Evolutionary conservation across 2,113 vertebrate genomes (phyloP).

Genomic region (Baryphthengus martii): DNA sequence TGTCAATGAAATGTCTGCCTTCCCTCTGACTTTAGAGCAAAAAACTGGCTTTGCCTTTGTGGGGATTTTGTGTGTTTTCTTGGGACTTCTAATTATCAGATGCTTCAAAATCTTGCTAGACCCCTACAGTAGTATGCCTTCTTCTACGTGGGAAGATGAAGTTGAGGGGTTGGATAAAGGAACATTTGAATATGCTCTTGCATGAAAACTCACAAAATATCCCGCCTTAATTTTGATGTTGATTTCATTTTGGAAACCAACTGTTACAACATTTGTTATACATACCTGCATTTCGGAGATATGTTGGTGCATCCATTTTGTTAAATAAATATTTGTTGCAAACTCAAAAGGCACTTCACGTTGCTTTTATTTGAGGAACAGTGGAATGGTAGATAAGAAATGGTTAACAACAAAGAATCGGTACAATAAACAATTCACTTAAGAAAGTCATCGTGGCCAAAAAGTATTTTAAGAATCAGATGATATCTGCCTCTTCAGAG

Average conservation of each 20-base stretch:
- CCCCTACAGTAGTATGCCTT: constrained; percentile 97
- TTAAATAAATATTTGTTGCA: constrained; percentile 71
- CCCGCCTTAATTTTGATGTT: constrained; percentile 42
- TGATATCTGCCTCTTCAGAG: neutral
- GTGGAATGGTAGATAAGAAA: neutral
- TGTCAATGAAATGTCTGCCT: constrained; percentile 83
- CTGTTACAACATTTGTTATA: constrained; percentile 25
- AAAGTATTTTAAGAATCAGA: neutral
- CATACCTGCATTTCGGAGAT: constrained; percentile 12
- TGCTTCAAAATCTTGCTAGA: constrained; percentile 96
- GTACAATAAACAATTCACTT: neutral
- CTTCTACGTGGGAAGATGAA: constrained; percentile 94
- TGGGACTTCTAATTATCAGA: constrained; percentile 92
- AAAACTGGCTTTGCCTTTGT: constrained; percentile 96
- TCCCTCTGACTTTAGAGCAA: constrained; percentile 92
- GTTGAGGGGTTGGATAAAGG: constrained; percentile 95
- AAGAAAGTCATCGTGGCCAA: neutral
- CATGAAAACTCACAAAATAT: constrained; percentile 73
- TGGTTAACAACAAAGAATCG: neutral
- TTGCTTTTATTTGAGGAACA: neutral
- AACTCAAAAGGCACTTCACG: constrained; percentile 6
- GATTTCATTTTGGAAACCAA: constrained; percentile 45
- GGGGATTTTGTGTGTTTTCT: constrained; percentile 91
- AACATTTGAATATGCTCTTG: constrained; percentile 94
- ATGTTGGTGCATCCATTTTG: constrained; percentile 35